Conservation (phyloP, 2,113 vertebrate species). For the Acinonyx jubatus region DNA sequence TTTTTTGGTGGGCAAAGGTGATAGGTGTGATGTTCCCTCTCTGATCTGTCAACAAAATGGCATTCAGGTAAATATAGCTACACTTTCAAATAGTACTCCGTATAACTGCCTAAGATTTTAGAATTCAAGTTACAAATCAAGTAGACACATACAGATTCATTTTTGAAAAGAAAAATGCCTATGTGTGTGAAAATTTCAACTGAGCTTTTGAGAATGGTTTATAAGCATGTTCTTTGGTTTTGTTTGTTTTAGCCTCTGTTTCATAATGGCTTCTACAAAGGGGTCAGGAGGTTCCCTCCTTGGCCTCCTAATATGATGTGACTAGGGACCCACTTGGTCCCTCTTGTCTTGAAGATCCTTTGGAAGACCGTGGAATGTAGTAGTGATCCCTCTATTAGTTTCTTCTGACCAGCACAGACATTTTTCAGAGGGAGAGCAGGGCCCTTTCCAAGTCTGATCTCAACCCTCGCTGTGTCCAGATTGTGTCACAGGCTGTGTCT, state of each 20-base stretch:
- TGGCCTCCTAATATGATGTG: not conserved
- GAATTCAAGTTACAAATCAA: not conserved
- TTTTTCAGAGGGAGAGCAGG: not conserved
- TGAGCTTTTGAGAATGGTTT: not conserved
- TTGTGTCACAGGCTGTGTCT: conserved; percentile 30
- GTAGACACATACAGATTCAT: not conserved
- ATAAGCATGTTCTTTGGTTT: not conserved
- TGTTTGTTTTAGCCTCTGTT: not conserved
- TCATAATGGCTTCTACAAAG: not conserved
- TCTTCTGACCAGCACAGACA: not conserved
- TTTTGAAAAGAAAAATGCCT: not conserved
- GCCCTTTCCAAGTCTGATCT: conserved; percentile 62
- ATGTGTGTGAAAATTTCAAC: not conserved
- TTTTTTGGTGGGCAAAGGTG: not conserved
- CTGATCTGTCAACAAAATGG: not conserved
- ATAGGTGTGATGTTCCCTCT: not conserved
- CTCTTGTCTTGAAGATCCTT: not conserved
- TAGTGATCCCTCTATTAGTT: not conserved
- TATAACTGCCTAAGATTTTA: not conserved
- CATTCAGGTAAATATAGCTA: not conserved
- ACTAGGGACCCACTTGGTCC: not conserved
- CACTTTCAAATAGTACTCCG: not conserved
- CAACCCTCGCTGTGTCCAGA: not conserved
- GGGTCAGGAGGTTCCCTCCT: not conserved
- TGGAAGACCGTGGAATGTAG: not conserved